Conservation (phyloP, 2,888 invertebrate species). For the Tipula confusa region DNA sequence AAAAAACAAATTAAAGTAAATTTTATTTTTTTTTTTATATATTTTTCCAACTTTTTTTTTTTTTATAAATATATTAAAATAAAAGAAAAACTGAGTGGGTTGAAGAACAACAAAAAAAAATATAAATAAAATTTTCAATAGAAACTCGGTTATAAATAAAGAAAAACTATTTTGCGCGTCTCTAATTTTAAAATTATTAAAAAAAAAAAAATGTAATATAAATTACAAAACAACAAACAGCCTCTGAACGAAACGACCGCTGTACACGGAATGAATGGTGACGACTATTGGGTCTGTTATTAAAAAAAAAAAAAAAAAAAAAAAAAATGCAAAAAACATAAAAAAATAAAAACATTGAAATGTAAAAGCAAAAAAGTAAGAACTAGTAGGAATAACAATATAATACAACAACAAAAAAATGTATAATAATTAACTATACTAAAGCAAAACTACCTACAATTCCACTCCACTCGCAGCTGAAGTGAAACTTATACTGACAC, state of each 20-base stretch:
- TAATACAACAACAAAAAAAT: background rate
- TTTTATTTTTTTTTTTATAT: background rate
- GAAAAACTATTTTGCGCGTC: background rate
- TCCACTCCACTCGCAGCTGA: background rate
- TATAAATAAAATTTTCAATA: background rate
- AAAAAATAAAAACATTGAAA: background rate
- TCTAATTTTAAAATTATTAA: conserved; percentile 28
- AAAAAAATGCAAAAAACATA: background rate
- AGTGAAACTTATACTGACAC: background rate
- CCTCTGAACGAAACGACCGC: conserved; percentile 33
- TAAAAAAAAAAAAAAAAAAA: conserved; percentile 22
- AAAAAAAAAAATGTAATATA: conserved; percentile 28
- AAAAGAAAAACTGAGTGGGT: background rate
- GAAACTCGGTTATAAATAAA: background rate
- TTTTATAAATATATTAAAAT: background rate
- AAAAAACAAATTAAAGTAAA: no score
- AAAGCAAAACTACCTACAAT: background rate
- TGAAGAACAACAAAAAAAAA: background rate
- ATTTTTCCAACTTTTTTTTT: background rate
- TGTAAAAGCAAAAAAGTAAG: background rate
- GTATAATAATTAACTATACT: background rate
- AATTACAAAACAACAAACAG: conserved; percentile 14
- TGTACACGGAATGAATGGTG: conserved; percentile 34
- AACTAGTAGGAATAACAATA: background rate
- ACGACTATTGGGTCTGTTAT: conserved; percentile 32